Conservation (phyloP, 2,888 invertebrate species). For the Steinernema carpocapsae region DNA sequence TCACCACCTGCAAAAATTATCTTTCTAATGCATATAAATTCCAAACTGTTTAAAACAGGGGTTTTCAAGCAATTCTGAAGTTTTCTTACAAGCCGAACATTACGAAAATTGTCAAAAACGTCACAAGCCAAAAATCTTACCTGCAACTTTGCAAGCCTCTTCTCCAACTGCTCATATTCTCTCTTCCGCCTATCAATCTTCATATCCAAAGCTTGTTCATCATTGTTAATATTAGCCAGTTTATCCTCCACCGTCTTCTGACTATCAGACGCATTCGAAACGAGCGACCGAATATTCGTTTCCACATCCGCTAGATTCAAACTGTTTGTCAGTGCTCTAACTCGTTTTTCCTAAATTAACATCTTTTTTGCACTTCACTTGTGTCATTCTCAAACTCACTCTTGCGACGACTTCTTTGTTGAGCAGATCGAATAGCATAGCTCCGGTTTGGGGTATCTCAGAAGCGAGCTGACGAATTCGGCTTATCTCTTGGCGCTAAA, state of each 20-base stretch:
- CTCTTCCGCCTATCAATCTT: conserved; percentile 88
- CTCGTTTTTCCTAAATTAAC: conserved; percentile 77
- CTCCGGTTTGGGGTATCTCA: conserved; percentile 88
- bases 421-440: conserved; percentile 85
- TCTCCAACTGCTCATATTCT: conserved; percentile 89
- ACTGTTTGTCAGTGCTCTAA: conserved; percentile 81
- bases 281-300: conserved; percentile 79
- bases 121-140: too few relatives aligned
- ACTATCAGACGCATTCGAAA: conserved; percentile 65
- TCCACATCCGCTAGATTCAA: conserved; percentile 84
- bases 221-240: conserved; percentile 84
- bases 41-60: too few relatives aligned
- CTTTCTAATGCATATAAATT: too few relatives aligned
- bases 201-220: conserved; percentile 85
- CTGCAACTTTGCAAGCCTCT: conserved; percentile 87
- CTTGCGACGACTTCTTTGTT: conserved; percentile 86
- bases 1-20: too few relatives aligned
- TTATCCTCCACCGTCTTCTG: conserved; percentile 73
- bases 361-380: neutral
- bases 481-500: conserved; percentile 81
- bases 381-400: conserved; percentile 70
- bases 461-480: conserved; percentile 84
- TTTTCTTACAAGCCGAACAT: too few relatives aligned
- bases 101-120: too few relatives aligned
- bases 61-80: too few relatives aligned